phyloP scores from a whole-genome alignment of 2,113 vertebrate genomes.

The Onychostoma macrolepis region DNA sequence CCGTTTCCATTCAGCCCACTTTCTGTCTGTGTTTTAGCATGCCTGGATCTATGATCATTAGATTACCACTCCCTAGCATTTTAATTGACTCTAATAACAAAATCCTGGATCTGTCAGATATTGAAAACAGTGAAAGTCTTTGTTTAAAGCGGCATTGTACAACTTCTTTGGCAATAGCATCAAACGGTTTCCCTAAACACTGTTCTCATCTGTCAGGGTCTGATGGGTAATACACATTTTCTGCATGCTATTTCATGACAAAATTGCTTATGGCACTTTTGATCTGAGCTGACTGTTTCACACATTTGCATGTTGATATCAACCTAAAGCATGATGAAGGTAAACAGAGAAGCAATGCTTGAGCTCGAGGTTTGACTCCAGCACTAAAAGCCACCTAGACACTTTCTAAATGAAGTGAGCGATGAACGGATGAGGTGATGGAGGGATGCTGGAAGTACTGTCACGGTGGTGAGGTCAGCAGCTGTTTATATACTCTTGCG shows the following conservation, averaged over 20 bases:
- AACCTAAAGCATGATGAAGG: background rate
- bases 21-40: background rate
- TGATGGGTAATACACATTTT: background rate
- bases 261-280: background rate
- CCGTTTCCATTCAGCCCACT: background rate
- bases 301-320: background rate
- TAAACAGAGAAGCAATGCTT: background rate
- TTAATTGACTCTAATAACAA: background rate
- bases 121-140: background rate
- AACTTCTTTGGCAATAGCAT: background rate
- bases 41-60: background rate
- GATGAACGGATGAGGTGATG: background rate
- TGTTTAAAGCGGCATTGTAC: background rate
- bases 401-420: background rate
- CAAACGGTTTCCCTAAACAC: background rate
- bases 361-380: background rate
- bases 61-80: background rate
- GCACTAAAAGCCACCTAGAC: background rate
- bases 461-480: background rate
- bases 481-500: background rate
- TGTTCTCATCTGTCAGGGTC: no score
- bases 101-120: background rate
- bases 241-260: background rate
- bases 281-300: background rate
- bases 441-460: background rate